Evolutionary conservation across 2,888 invertebrate genomes (phyloP).

Genomic region (Agrypnus murinus): DNA sequence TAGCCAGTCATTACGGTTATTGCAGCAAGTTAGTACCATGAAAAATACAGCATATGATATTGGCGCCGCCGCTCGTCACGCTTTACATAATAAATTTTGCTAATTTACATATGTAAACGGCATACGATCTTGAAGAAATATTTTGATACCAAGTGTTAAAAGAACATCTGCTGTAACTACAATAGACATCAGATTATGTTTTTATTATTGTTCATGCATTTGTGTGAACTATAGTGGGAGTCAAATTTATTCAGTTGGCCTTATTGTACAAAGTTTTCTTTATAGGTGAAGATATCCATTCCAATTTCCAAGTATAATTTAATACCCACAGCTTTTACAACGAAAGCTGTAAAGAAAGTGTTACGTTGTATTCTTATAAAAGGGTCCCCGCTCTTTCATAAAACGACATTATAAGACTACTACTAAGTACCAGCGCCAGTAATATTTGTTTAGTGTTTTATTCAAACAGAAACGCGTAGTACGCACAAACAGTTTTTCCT

Average conservation of each 20-base stretch:
- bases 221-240: neutral
- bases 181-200: neutral
- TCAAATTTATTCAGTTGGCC: neutral
- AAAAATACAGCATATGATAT: too few species aligned
- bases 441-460: too few species aligned
- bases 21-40: too few species aligned
- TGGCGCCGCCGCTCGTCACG: too few species aligned
- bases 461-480: too few species aligned
- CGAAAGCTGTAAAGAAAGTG: slow-evolving; percentile 7
- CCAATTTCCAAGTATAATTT: slow-evolving; percentile 26
- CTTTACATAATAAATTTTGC: neutral
- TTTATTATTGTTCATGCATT: slow-evolving; percentile 4
- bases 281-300: slow-evolving; percentile 8
- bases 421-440: too few species aligned
- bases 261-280: neutral
- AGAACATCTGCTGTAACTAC: slow-evolving; percentile 1
- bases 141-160: neutral
- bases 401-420: slow-evolving; percentile 1
- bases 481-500: too few species aligned
- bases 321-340: slow-evolving; percentile 12
- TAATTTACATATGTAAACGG: slow-evolving; percentile 14
- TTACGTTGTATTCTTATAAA: slow-evolving; percentile 14
- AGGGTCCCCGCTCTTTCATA: neutral
- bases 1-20: too few species aligned
- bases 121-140: neutral